Base-by-base conservation (phyloP, 1,140 invertebrate species). In the Cylas formicarius region DNA sequence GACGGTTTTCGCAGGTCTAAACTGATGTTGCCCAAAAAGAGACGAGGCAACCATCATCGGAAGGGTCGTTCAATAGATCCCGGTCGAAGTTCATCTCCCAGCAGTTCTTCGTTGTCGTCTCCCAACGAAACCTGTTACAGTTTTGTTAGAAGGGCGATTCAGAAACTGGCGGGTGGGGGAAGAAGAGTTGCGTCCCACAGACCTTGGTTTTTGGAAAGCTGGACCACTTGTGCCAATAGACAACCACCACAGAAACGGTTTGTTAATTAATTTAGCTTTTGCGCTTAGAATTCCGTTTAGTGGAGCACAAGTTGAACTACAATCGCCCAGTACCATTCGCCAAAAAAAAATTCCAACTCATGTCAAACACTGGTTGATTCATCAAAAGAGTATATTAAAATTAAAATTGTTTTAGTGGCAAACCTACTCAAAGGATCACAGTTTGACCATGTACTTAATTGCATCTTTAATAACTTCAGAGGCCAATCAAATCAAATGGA, bases 101-200 rank as follows among this genome's bases (percentile, higher is more conserved):
- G 83, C 48, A 86, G 82, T 34, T 88, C 85, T 17, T 88, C 87
- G 50, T 72, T 92, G 2, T 90, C 87, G 18, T 90, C 85, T 52
- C 89, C 90, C 3, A 91, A 90, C 56, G 90, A 93, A 69, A 90
- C 88, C 4, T 94, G 90, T 61, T 94, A 94, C 68, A 91, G 87
- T 59, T 94, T 93, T 61, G 88, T 94, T 3, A 73, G 89, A 31
- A 75, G 87, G 55, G 90, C 90, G 4, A 75, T 94, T 23, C 86
- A 92, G 75, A 84, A 87, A 72, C 64, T 90, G 17, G 85, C 87
- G 8, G 82, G 86, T 1, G 77, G 81, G 1, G 78, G 78, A 10
- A 68, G 79, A 24, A 67, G 67, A n/a, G 67, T 69, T 4, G 67
- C 67, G 0, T 66, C 69, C 3, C 65, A 72, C 45, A 67, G 80